Percentiles rank a stretch among this genome's conserved stretches.
These are phyloP conservation scores for Helicolenus hilgendorfi DNA, from an alignment of 2,797 vertebrate genomes.

Conservation along the genomic window DNA sequence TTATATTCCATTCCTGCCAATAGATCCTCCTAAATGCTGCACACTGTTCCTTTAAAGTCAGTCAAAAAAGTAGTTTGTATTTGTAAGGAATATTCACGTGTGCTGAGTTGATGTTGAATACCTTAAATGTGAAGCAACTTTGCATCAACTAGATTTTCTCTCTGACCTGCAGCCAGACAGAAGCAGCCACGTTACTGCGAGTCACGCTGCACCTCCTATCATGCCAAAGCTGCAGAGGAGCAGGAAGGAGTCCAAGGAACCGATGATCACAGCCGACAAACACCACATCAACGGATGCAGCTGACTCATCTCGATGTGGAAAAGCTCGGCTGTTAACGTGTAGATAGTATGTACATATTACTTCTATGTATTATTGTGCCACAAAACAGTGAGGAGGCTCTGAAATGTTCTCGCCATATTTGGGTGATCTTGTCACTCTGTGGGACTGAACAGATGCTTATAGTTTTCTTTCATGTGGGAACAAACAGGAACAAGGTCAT, in stretches of 20 bases:
- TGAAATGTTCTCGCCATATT: background rate
- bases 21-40: background rate
- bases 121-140: background rate
- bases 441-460: background rate
- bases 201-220: slow-evolving; percentile 76
- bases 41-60: background rate
- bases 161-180: slow-evolving; percentile 82
- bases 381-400: background rate
- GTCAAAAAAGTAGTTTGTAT: background rate
- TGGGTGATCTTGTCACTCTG: background rate
- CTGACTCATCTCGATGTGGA: slow-evolving; percentile 45
- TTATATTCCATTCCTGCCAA: background rate
- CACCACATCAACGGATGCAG: slow-evolving; percentile 60
- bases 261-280: slow-evolving; percentile 37
- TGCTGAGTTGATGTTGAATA: background rate
- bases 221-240: slow-evolving; percentile 86
- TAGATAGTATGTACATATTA: slow-evolving; percentile 61
- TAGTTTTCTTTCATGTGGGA: slow-evolving; percentile 7
- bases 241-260: slow-evolving; percentile 73
- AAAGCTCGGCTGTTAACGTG: slow-evolving; percentile 7
- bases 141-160: slow-evolving; percentile 23
- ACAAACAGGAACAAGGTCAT: slow-evolving; percentile 11
- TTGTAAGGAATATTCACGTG: background rate
- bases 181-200: slow-evolving; percentile 52
- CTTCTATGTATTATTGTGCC: background rate